Percentiles rank a stretch among this genome's conserved stretches.
phyloP scores from a whole-genome alignment of 2,888 invertebrate genomes.

The Melieria omissa region DNA sequence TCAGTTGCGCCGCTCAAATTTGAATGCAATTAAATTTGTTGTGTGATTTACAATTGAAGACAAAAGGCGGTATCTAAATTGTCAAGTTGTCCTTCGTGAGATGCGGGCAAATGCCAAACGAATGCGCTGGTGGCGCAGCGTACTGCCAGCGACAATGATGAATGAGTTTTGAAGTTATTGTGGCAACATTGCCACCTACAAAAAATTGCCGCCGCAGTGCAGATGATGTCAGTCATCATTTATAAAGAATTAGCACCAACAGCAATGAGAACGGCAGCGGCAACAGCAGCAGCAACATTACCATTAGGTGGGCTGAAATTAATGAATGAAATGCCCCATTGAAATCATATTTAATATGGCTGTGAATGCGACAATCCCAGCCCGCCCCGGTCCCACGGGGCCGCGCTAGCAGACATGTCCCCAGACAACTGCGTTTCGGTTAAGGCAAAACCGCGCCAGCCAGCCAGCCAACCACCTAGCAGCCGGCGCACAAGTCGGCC shows the following conservation, averaged over 20 bases:
- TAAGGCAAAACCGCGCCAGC: background rate
- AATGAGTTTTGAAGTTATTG: conserved; percentile 17
- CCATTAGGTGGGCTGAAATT: conserved; percentile 50
- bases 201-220: conserved; percentile 1
- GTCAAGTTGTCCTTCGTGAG: conserved; percentile 27
- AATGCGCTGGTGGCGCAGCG: conserved; percentile 8
- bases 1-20: conserved; percentile 26
- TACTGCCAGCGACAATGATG: conserved; percentile 13
- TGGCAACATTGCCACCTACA: conserved; percentile 26
- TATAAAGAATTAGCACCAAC: conserved; percentile 55
- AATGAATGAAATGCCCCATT: conserved; percentile 9
- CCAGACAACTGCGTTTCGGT: conserved; percentile 15
- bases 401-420: conserved; percentile 18
- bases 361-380: background rate
- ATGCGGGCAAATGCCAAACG: conserved; percentile 7
- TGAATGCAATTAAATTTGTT: conserved; percentile 30
- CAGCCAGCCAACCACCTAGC: background rate
- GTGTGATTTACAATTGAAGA: conserved; percentile 32
- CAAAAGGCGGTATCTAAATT: conserved; percentile 27
- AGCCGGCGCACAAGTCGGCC: background rate
- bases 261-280: conserved; percentile 39
- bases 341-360: background rate
- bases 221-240: conserved; percentile 58
- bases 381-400: conserved; percentile 11
- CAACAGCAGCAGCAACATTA: conserved; percentile 53